Percentiles rank a stretch among this genome's conserved stretches.
phyloP scores from a whole-genome alignment of 2,113 vertebrate species.

The Callocephalon fimbriatum region DNA sequence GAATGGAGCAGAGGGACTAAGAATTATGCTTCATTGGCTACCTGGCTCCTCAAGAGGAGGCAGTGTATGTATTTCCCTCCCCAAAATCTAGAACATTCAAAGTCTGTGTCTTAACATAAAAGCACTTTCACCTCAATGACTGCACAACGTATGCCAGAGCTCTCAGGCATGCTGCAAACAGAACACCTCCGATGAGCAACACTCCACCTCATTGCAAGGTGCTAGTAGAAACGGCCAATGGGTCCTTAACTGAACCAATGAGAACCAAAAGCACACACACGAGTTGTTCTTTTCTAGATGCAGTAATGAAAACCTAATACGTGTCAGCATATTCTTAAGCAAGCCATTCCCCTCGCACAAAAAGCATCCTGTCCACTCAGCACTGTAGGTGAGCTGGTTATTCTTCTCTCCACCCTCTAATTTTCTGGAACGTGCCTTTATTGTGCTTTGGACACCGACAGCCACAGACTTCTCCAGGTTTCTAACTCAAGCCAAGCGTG shows the following conservation, averaged over 20 bases:
- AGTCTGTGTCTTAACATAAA: not conserved
- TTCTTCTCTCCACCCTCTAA: not conserved
- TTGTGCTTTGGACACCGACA: not conserved
- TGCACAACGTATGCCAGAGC: fast-evolving
- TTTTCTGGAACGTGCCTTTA: not conserved
- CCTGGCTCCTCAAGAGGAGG: not conserved
- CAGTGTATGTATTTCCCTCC: fast-evolving
- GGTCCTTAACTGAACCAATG: not conserved
- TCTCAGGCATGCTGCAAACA: not conserved
- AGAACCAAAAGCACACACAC: not conserved
- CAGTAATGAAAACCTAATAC: not conserved
- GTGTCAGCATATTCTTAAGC: not conserved
- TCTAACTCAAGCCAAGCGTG: fast-evolving
- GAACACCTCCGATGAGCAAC: not conserved
- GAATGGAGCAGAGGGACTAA: not conserved
- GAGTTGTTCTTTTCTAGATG: not conserved
- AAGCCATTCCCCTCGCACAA: not conserved
- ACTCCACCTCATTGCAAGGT: not conserved
- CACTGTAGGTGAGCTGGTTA: not conserved
- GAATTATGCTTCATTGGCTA: not conserved
- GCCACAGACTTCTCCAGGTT: not conserved
- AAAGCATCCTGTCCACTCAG: not conserved
- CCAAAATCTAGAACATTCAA: not conserved
- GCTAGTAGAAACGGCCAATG: not conserved
- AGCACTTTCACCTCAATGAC: fast-evolving